Percentiles rank a stretch among this genome's conserved stretches.
Evolutionary conservation across 2,888 invertebrate species (phyloP).

Genomic region (Sinohyriopsis cumingii): DNA sequence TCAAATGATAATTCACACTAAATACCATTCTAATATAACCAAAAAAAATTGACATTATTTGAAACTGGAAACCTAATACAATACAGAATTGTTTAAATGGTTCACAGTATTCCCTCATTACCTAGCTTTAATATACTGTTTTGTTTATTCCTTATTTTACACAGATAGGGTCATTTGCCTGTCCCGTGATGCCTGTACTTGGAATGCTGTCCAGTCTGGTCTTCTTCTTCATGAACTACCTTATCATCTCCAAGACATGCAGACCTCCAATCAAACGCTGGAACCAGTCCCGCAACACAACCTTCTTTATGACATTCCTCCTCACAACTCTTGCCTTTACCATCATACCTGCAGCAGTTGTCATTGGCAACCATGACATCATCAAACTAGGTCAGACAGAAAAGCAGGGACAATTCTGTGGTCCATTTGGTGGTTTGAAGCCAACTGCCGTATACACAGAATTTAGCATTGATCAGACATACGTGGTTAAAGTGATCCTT

Average conservation of each 20-base stretch:
- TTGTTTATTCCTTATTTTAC: slow-evolving; percentile 9
- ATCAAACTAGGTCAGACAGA: slow-evolving; percentile 42
- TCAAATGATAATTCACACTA: too few species aligned
- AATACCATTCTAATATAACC: too few species aligned
- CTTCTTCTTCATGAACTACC: slow-evolving; percentile 51
- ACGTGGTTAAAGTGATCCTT: slow-evolving; percentile 27
- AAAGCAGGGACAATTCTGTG: slow-evolving; percentile 22
- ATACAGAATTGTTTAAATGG: neutral
- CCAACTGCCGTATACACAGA: slow-evolving; percentile 40
- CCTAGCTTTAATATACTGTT: neutral
- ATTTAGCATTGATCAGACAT: slow-evolving; percentile 22
- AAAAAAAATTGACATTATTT: too few species aligned
- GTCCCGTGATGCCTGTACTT: slow-evolving; percentile 53
- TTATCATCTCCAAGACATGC: slow-evolving; percentile 44
- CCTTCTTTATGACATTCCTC: slow-evolving; percentile 50
- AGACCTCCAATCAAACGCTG: slow-evolving; percentile 57
- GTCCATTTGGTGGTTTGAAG: slow-evolving; percentile 45
- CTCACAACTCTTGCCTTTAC: slow-evolving; percentile 44
- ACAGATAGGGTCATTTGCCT: slow-evolving; percentile 56
- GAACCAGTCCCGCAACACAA: slow-evolving; percentile 55
- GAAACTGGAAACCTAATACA: neutral
- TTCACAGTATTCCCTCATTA: neutral
- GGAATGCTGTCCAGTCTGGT: slow-evolving; percentile 46
- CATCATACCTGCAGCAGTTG: slow-evolving; percentile 44
- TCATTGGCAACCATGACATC: slow-evolving; percentile 51